Evolutionary conservation across 2,888 invertebrate species (phyloP).

Genomic region (Scaptodrosophila latifasciaeformis): DNA sequence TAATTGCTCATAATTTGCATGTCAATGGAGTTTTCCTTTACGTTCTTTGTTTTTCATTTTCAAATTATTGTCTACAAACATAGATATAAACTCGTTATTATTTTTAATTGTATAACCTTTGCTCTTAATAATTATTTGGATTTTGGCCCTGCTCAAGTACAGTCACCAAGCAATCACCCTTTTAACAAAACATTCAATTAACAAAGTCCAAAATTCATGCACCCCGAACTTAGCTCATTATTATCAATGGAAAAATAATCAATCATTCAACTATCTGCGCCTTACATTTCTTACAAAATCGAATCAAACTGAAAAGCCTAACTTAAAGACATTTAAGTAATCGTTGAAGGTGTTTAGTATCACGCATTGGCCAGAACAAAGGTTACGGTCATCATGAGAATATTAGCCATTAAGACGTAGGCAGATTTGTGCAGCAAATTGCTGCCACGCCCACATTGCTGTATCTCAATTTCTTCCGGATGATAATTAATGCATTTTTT

Average conservation of each 20-base stretch:
- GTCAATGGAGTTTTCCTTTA: slow-evolving; percentile 34
- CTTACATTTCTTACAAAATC: too few relatives aligned
- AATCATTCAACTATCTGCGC: not conserved
- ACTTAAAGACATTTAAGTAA: not conserved
- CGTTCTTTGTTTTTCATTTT: slow-evolving; percentile 33
- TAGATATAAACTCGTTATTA: slow-evolving; percentile 40
- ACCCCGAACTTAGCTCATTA: not conserved
- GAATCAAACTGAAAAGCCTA: not conserved
- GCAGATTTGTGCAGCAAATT: slow-evolving; percentile 60
- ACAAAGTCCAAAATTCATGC: slow-evolving; percentile 11
- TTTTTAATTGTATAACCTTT: slow-evolving; percentile 13
- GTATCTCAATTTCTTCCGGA: slow-evolving; percentile 82
- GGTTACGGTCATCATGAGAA: slow-evolving; percentile 69
- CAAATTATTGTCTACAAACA: slow-evolving; percentile 68
- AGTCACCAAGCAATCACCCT: too few relatives aligned
- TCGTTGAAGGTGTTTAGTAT: slow-evolving; percentile 58
- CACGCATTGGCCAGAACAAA: slow-evolving; percentile 72
- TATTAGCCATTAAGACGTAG: slow-evolving; percentile 65
- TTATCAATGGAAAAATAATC: not conserved
- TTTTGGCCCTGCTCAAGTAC: slow-evolving; percentile 13
- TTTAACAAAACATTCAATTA: too few relatives aligned
- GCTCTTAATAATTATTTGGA: not conserved
- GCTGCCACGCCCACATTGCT: slow-evolving; percentile 74
- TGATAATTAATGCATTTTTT: slow-evolving; percentile 92
- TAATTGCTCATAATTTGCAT: slow-evolving; percentile 29